These are phyloP conservation scores for Columba livia DNA, from an alignment of 2,113 vertebrate species.

Conservation along the genomic window DNA sequence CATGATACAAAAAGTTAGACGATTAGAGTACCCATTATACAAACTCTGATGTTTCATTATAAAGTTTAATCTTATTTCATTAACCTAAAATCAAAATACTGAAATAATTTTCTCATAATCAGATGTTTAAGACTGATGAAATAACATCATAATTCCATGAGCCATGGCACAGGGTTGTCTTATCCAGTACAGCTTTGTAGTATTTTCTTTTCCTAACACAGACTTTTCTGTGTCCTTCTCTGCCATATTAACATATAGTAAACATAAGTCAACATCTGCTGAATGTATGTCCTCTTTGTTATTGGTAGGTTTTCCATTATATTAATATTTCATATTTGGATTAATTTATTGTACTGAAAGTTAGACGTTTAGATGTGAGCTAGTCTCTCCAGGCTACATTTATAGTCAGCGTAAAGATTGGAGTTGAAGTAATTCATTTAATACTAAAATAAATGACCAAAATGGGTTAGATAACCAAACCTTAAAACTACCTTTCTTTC, in stretches of 20 bases:
- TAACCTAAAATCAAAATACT: background rate
- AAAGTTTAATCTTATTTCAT: background rate
- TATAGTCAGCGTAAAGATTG: background rate
- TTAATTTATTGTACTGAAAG: background rate
- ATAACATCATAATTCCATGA: background rate
- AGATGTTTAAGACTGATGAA: background rate
- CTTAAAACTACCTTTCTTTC: background rate
- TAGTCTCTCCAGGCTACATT: background rate
- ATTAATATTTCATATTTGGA: background rate
- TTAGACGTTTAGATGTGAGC: background rate
- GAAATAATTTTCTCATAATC: background rate
- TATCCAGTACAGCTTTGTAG: background rate
- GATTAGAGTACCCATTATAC: background rate
- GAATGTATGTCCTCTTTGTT: background rate
- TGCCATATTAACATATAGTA: background rate
- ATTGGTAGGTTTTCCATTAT: background rate
- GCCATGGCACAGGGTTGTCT: background rate
- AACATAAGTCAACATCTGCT: background rate
- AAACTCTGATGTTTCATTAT: background rate
- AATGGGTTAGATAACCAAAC: background rate
- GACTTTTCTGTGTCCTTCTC: background rate
- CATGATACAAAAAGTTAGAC: background rate
- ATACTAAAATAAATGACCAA: background rate
- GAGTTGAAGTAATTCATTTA: background rate
- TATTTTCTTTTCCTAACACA: background rate